These are phyloP conservation scores for Rallus limicola DNA, from an alignment of 2,113 vertebrate genomes.

Conservation along the genomic window DNA sequence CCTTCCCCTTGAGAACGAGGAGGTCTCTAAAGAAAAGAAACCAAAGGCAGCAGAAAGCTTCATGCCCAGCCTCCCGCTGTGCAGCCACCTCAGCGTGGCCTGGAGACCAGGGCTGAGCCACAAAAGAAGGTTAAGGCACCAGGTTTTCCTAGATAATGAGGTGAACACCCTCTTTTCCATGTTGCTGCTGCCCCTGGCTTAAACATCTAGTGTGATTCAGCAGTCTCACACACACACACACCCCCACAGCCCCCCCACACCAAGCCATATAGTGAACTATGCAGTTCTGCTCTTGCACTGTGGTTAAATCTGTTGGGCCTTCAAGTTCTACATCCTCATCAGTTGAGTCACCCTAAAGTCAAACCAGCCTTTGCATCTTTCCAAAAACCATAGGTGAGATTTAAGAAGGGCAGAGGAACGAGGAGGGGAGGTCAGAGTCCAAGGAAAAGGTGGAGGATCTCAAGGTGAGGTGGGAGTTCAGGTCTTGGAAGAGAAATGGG, in stretches of 20 bases:
- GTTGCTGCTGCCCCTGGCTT: not conserved
- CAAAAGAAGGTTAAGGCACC: not conserved
- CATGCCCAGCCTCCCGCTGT: fast-evolving
- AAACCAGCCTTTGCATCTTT: not conserved
- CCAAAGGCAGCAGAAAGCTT: not conserved
- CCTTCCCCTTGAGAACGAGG: not conserved
- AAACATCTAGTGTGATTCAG: not conserved
- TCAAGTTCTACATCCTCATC: not conserved
- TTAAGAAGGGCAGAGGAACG: not conserved
- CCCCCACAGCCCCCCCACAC: fast-evolving
- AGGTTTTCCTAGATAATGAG: not conserved
- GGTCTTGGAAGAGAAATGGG: not conserved
- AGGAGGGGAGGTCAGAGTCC: not conserved
- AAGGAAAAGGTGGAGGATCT: not conserved
- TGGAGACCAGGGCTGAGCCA: not conserved
- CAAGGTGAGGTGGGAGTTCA: not conserved
- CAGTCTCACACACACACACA: too few relatives aligned
- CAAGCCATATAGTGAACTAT: conserved; percentile 69
- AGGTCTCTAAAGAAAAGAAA: not conserved
- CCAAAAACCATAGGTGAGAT: fast-evolving
- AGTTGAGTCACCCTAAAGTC: fast-evolving
- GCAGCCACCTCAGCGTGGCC: not conserved
- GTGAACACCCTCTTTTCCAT: not conserved
- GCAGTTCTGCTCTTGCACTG: conserved; percentile 40
- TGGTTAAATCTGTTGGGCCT: not conserved